A percentile compares a stretch with the other conserved stretches of the same genome.
These are phyloP conservation scores for Peucedramus taeniatus DNA, from an alignment of 2,113 vertebrate genomes.

Conservation along the genomic window DNA sequence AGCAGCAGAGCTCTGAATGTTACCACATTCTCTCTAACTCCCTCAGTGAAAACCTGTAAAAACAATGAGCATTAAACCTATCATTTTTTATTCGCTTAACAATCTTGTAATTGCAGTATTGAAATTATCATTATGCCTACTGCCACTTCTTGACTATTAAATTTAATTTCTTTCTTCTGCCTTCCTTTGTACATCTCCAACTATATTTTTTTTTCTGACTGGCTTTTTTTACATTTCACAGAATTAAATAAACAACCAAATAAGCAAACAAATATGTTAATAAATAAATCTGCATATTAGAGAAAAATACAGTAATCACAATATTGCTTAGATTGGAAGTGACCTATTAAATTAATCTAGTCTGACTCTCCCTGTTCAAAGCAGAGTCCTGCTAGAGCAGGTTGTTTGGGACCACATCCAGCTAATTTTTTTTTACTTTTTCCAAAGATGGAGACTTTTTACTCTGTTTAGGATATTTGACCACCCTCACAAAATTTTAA, in stretches of 20 bases:
- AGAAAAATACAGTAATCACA: not conserved
- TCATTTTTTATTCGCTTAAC: not conserved
- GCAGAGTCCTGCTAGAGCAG: not conserved
- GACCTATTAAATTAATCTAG: not conserved
- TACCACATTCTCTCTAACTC: not conserved
- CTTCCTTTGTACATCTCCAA: not conserved
- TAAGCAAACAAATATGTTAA: not conserved
- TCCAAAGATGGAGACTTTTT: not conserved
- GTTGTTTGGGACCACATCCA: accelerated
- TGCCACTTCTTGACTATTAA: not conserved
- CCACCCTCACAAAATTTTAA: not conserved
- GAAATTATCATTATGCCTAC: not conserved
- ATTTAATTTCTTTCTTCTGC: not conserved
- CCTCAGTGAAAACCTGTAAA: not conserved
- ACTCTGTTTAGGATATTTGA: not conserved
- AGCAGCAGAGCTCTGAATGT: not conserved
- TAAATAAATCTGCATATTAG: not conserved
- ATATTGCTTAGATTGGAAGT: not conserved
- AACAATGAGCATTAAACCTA: not conserved
- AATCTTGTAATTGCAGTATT: not conserved
- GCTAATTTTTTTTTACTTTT: not conserved
- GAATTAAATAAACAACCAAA: not conserved
- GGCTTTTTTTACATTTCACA: accelerated
- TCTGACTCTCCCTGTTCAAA: not conserved
- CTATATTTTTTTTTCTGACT: not conserved